Evolutionary conservation across 2,888 invertebrate species (phyloP).

Genomic region (Pherbina coryleti): DNA sequence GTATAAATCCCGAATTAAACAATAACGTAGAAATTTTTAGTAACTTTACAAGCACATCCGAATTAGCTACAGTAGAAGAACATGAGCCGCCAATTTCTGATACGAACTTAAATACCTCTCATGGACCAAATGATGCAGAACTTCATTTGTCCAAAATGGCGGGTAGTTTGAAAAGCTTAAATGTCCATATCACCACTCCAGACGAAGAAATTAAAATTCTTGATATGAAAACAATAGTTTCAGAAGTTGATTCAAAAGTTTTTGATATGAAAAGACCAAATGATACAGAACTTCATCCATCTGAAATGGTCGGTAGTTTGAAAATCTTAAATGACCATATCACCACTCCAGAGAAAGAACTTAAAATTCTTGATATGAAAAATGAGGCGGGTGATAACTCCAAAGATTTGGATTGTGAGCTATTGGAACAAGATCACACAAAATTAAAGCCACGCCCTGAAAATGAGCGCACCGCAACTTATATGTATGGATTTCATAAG

Average conservation of each 20-base stretch:
- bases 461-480: conserved; percentile 47
- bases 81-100: conserved; percentile 57
- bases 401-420: neutral
- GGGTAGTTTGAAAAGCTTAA: neutral
- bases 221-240: neutral
- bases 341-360: conserved; percentile 6
- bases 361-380: neutral
- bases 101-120: conserved; percentile 58
- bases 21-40: neutral
- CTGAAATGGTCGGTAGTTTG: neutral
- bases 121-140: conserved; percentile 40
- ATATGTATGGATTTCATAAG: conserved; percentile 52
- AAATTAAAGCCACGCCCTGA: neutral
- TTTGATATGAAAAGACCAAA: too few species aligned
- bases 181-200: conserved; percentile 29
- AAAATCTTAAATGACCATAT: conserved; percentile 23
- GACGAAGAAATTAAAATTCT: neutral
- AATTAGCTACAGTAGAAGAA: conserved; percentile 44
- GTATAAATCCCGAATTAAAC: conserved; percentile 16
- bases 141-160: neutral
- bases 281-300: conserved; percentile 28
- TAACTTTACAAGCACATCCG: neutral
- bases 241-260: too few species aligned
- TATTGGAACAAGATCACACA: neutral
- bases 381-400: neutral